Evolutionary conservation across 2,797 vertebrate genomes (phyloP).

Genomic region (Champsocephalus gunnari): DNA sequence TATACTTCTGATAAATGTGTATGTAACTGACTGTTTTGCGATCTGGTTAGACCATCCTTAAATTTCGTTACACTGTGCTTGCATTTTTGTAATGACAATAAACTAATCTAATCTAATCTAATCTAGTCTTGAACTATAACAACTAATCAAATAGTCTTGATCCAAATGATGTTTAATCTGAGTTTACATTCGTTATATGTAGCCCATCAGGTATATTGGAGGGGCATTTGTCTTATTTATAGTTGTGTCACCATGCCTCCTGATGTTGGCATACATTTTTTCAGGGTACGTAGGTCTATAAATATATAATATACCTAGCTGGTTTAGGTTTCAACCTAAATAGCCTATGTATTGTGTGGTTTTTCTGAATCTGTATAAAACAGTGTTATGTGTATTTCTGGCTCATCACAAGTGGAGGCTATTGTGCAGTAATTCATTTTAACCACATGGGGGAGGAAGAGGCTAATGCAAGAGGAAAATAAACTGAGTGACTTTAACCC

Average conservation of each 20-base stretch:
- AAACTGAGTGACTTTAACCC: not conserved
- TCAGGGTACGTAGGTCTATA: not conserved
- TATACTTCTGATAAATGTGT: too few relatives aligned
- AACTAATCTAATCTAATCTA: too few relatives aligned
- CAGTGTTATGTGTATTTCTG: not conserved
- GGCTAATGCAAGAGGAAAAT: constrained; percentile 5
- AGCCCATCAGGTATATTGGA: not conserved
- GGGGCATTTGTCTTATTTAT: too few relatives aligned
- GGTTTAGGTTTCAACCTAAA: not conserved
- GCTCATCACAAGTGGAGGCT: not conserved
- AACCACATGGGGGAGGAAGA: constrained; percentile 57
- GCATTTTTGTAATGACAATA: too few relatives aligned
- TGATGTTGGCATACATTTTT: not conserved
- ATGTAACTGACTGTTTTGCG: too few relatives aligned
- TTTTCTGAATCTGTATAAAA: not conserved
- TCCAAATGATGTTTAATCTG: constrained; percentile 5
- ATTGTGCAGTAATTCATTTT: constrained; percentile 30
- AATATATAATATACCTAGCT: not conserved
- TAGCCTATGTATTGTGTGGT: not conserved
- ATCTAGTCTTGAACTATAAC: not conserved
- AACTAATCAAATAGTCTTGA: not conserved
- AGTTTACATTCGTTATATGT: not conserved
- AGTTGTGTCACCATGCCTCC: not conserved
- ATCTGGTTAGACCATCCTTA: not conserved
- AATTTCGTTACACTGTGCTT: not conserved